Base-by-base conservation (phyloP, 1,140 invertebrate genomes). In the Zaprionus davidi region DNA sequence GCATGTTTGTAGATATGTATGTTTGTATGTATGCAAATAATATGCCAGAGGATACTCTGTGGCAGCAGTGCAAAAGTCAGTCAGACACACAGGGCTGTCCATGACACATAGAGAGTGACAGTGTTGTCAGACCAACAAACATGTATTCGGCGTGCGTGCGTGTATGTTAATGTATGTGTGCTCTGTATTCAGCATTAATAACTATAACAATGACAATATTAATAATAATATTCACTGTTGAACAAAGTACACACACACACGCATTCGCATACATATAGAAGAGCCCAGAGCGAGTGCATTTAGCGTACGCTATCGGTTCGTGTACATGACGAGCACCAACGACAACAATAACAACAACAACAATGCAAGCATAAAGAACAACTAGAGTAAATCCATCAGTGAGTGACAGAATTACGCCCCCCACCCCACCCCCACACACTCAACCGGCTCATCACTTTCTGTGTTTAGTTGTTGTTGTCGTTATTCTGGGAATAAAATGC, bases 341-440 rank as follows among this genome's bases (percentile, higher is more conserved):
- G 55, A 53, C 69, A 87, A 84, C 68, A 64, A 71, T n/a, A n/a
- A n/a, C 7, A 31, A 15, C 36, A 62, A 59, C 67, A 88, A 84
- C 69, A 68, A 79, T 81, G 82, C 83, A 87, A 76, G 82, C 80
- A 88, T 70, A 74, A 82, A 66, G 72, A 79, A 76, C 66, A 85
- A 88, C 51, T 88, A 87, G 83, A 87, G 84, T 87, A 71, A 88
- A 88, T 87, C 80, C 84, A 87, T 88, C 84, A 82, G 66, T 46
- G 57, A 53, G 67, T 71, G 60, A 76, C 72, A 72, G 56, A n/a
- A n/a, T n/a, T 71, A 28, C 3, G 7, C 53, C n/a, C 26, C 38
- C 38, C 28, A 4, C 38, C n/a, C 5, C 22, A 22, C 22, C 1
- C 22, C 1, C 22, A 22, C 22, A 22, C 22, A 22, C 31, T 7